Conservation (phyloP, 2,113 vertebrate species). For the Microcebus griseorufus region DNA sequence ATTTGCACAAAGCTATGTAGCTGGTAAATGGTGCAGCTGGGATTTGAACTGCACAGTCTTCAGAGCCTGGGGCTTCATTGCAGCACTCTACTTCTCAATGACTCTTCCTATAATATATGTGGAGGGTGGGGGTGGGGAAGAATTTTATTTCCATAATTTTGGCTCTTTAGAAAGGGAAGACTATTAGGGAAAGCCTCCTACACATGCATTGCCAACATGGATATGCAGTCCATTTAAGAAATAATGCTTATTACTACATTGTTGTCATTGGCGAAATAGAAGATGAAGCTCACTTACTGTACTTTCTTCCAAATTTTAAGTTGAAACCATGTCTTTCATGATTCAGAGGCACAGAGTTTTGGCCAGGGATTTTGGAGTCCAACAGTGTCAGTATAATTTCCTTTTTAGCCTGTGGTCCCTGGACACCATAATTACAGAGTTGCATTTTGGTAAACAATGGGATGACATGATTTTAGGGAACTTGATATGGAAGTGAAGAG, state of each 20-base stretch:
- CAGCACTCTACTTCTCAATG: neutral
- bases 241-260: neutral
- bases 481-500: neutral
- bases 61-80: neutral
- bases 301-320: conserved; percentile 14
- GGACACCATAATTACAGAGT: neutral
- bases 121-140: neutral
- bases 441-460: neutral
- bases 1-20: neutral
- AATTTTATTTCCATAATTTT: neutral
- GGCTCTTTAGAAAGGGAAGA: neutral
- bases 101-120: neutral
- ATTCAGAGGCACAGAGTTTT: neutral
- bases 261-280: neutral
- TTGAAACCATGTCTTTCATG: neutral
- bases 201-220: neutral
- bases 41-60: neutral
- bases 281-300: neutral
- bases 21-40: neutral
- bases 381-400: conserved; percentile 20
- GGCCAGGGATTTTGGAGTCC: neutral
- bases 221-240: neutral
- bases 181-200: neutral
- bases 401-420: neutral
- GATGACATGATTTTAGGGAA: neutral